phyloP scores from a whole-genome alignment of 2,113 vertebrate genomes.

The Bungarus multicinctus region DNA sequence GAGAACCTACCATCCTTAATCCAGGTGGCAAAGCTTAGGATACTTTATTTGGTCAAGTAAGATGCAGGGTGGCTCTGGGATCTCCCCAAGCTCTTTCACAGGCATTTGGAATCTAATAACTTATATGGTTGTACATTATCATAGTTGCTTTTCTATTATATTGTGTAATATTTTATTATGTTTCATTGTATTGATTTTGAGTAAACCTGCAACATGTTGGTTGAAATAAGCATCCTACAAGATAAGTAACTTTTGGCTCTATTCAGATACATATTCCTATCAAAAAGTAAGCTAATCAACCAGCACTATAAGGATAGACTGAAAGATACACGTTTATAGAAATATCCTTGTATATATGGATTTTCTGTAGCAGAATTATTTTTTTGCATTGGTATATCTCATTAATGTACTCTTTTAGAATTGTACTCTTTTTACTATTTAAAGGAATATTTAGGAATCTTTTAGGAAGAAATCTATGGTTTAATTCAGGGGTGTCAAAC shows the following conservation, averaged over 20 bases:
- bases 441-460: neutral
- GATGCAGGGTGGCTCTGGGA: neutral
- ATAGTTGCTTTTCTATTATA: neutral
- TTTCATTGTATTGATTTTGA: neutral
- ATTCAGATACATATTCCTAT: neutral
- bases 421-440: neutral
- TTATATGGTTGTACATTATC: neutral
- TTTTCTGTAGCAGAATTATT: neutral
- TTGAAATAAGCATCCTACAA: neutral
- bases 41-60: neutral
- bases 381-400: neutral
- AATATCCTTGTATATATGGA: neutral
- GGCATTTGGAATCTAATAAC: neutral
- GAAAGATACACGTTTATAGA: neutral
- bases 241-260: neutral
- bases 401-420: neutral
- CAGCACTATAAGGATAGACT: neutral
- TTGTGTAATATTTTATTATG: neutral
- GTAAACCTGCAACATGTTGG: neutral
- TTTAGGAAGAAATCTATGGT: neutral
- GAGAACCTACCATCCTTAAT: neutral
- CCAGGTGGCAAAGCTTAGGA: neutral
- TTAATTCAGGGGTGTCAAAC: neutral
- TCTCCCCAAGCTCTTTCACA: neutral
- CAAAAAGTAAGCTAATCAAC: neutral